Conservation (phyloP, 1,140 invertebrate genomes). For the Drosophila yakuba region DNA sequence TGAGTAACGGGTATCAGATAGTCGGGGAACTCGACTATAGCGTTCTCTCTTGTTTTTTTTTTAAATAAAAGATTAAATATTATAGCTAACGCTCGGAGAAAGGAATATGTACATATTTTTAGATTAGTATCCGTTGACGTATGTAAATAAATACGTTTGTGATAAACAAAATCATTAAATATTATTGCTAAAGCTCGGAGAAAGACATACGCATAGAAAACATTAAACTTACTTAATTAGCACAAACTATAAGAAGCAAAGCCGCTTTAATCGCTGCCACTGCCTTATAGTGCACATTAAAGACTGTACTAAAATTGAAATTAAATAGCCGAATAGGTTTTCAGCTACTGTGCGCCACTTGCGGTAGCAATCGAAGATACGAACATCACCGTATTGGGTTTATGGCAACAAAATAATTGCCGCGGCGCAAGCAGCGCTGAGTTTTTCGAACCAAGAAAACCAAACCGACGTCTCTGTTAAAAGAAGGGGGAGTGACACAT, state of each 20-base stretch:
- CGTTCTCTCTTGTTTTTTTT: too few relatives aligned
- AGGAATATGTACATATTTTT: too few relatives aligned
- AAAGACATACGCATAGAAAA: conserved; percentile 7
- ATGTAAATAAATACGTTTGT: neutral
- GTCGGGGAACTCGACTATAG: too few relatives aligned
- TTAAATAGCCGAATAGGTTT: conserved; percentile 27
- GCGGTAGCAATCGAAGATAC: conserved; percentile 49
- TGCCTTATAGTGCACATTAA: conserved; percentile 12
- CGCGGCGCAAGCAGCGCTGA: conserved; percentile 62
- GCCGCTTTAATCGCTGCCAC: conserved; percentile 6
- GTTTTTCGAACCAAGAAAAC: conserved; percentile 53
- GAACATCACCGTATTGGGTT: conserved; percentile 55
- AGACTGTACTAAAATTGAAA: conserved; percentile 41
- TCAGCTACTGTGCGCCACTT: conserved; percentile 37
- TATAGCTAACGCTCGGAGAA: too few relatives aligned
- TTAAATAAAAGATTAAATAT: too few relatives aligned
- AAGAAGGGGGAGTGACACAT: neutral
- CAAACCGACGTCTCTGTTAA: conserved; percentile 7
- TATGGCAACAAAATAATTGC: conserved; percentile 67
- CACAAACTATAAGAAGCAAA: conserved; percentile 1
- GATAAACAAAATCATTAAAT: conserved; percentile 1
- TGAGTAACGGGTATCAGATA: too few relatives aligned
- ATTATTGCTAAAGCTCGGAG: neutral
- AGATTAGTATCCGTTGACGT: neutral
- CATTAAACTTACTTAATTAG: conserved; percentile 15